Percentiles rank a stretch among this genome's conserved stretches.
Evolutionary conservation across 2,113 vertebrate species (phyloP).

Genomic region (Heteronetta atricapilla): DNA sequence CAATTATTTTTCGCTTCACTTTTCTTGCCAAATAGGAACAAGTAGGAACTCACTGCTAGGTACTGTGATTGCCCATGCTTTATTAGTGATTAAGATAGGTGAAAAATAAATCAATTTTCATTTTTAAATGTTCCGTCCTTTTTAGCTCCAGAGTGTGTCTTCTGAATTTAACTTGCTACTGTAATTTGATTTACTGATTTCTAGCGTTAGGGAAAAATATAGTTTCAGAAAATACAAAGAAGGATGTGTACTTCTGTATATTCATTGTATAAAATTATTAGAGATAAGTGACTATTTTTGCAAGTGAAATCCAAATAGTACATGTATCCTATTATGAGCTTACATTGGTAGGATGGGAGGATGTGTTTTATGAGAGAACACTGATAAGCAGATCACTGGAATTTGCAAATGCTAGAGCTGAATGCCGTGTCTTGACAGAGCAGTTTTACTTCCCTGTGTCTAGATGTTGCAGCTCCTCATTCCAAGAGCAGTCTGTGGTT

Average conservation of each 20-base stretch:
- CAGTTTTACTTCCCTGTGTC: not conserved
- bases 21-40: not conserved
- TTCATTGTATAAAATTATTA: not conserved
- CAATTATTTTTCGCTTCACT: not conserved
- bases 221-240: not conserved
- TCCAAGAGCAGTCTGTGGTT: not conserved
- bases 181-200: not conserved
- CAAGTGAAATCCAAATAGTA: not conserved
- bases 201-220: not conserved
- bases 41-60: not conserved
- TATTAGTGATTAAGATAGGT: not conserved
- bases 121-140: not conserved
- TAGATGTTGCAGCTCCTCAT: not conserved
- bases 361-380: not conserved
- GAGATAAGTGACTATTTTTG: not conserved
- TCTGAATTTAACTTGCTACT: not conserved
- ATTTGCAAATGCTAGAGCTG: not conserved
- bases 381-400: not conserved
- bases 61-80: not conserved
- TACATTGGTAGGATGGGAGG: not conserved
- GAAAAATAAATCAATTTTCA: fast-evolving
- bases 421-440: not conserved
- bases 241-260: not conserved
- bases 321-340: fast-evolving
- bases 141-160: not conserved